These are phyloP conservation scores for Megalonaias nervosa DNA, from an alignment of 1,140 invertebrate species.

Conservation along the genomic window DNA sequence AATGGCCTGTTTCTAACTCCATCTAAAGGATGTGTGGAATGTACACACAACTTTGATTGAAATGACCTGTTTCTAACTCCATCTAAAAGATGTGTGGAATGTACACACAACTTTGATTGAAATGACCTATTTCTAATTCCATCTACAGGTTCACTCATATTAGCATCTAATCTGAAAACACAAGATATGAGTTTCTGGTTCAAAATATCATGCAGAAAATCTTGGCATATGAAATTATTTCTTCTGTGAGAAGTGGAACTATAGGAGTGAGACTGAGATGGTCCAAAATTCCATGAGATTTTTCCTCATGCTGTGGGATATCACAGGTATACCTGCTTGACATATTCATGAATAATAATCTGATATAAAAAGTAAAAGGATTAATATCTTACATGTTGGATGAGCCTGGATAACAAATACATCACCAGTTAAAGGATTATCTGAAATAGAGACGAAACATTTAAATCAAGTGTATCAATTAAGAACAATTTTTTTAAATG, in stretches of 20 bases:
- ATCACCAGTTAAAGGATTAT: conserved; percentile 48
- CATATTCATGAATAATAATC: background rate
- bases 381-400: conserved; percentile 19
- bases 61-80: too few relatives aligned
- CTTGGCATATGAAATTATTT: background rate
- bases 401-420: conserved; percentile 57
- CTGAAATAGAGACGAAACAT: conserved; percentile 28
- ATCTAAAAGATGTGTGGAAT: too few relatives aligned
- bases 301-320: background rate
- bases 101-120: too few relatives aligned
- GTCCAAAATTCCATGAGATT: background rate
- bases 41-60: too few relatives aligned
- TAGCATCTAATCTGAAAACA: too few relatives aligned
- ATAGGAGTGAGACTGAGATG: background rate
- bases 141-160: too few relatives aligned
- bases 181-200: background rate
- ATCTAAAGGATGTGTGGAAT: too few relatives aligned
- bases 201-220: background rate
- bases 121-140: too few relatives aligned
- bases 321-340: background rate
- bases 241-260: background rate
- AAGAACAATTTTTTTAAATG: background rate
- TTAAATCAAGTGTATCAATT: background rate
- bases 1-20: too few relatives aligned
- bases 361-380: background rate